Evolutionary conservation across 2,113 vertebrate species (phyloP).

Genomic region (Argyrosomus japonicus): DNA sequence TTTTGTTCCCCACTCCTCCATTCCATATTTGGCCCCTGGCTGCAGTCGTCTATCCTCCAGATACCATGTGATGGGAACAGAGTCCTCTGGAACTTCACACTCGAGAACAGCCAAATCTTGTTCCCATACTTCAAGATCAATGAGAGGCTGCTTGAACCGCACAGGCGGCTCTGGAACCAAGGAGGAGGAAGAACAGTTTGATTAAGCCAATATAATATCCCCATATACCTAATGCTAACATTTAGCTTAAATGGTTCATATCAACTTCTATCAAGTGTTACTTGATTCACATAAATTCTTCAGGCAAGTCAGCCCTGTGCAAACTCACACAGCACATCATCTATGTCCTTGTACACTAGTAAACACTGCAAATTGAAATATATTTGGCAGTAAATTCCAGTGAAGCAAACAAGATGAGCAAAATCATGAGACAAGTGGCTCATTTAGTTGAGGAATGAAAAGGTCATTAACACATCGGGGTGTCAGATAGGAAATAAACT

Average conservation of each 20-base stretch:
- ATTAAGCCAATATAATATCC: background rate
- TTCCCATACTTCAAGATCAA: conserved; percentile 93
- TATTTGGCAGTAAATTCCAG: conserved; percentile 64
- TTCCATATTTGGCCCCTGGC: conserved; percentile 94
- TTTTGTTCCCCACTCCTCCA: conserved; percentile 92
- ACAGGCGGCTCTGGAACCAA: conserved; percentile 88
- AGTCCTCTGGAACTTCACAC: conserved; percentile 95
- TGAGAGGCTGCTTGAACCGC: conserved; percentile 91
- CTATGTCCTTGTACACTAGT: conserved; percentile 9
- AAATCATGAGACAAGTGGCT: conserved; percentile 68
- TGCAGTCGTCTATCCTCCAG: conserved; percentile 94
- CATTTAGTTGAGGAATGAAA: conserved; percentile 70
- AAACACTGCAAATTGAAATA: conserved; percentile 51
- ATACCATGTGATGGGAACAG: conserved; percentile 94
- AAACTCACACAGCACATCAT: conserved; percentile 25
- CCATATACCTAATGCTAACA: background rate
- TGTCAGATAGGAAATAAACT: conserved; percentile 77
- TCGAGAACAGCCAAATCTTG: conserved; percentile 92
- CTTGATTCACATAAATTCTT: background rate
- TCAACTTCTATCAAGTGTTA: background rate
- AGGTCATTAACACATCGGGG: conserved; percentile 70
- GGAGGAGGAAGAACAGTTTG: conserved; percentile 36
- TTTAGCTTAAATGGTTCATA: background rate
- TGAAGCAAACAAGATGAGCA: conserved; percentile 67
- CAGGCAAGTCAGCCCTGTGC: background rate